Evolutionary conservation across 2,888 invertebrate genomes (phyloP).

Genomic region (Stictocephala bisonia): DNA sequence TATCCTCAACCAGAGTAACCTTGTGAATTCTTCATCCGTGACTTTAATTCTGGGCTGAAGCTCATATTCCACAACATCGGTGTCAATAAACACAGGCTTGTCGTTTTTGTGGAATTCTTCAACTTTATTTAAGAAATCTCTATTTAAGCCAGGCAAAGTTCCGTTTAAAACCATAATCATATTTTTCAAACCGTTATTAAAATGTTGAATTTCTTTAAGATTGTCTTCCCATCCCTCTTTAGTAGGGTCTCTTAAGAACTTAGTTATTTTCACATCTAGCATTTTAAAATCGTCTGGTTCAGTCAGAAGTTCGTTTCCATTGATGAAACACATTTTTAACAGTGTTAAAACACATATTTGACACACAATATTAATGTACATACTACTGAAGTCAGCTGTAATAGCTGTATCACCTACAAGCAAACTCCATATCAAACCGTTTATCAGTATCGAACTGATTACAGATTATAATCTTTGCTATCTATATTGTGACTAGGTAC

Average conservation of each 20-base stretch:
- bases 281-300: not conserved
- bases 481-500: too few species aligned
- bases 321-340: too few species aligned
- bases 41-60: constrained; percentile 22
- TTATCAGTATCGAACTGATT: too few species aligned
- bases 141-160: constrained; percentile 4
- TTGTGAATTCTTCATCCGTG: constrained; percentile 19
- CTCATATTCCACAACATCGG: constrained; percentile 26
- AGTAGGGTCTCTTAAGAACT: constrained; percentile 19
- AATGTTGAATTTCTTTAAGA: constrained; percentile 13
- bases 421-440: too few species aligned
- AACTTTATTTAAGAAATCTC: constrained; percentile 7
- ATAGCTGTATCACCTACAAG: too few species aligned
- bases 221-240: constrained; percentile 32
- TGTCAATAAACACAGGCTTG: constrained; percentile 15
- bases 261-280: constrained; percentile 12
- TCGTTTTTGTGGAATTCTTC: not conserved
- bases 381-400: too few species aligned
- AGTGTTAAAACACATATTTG: too few species aligned
- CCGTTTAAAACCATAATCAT: constrained; percentile 28
- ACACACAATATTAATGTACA: too few species aligned
- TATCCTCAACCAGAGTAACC: constrained; percentile 11
- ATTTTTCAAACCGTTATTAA: constrained; percentile 13
- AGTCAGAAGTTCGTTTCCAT: not conserved
- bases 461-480: too few species aligned